These are phyloP conservation scores for Thamnophis elegans DNA, from an alignment of 2,797 vertebrate genomes.

Conservation along the genomic window DNA sequence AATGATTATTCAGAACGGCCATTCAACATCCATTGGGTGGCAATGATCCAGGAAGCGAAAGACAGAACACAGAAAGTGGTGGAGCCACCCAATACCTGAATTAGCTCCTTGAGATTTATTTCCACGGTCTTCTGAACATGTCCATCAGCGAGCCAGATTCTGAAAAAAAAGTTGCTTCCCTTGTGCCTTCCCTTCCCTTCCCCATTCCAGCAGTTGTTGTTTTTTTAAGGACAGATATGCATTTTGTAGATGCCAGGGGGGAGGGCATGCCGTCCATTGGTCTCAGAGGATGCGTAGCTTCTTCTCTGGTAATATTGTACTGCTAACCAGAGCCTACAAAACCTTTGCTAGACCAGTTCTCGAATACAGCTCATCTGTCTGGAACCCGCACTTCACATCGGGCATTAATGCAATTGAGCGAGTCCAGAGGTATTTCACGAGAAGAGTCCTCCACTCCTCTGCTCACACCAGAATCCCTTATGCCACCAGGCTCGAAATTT, in stretches of 20 bases:
- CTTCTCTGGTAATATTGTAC: too few relatives aligned
- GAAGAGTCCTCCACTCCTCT: too few relatives aligned
- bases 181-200: neutral
- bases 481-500: too few relatives aligned
- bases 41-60: neutral
- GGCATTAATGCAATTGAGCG: too few relatives aligned
- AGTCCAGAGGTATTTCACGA: too few relatives aligned
- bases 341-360: too few relatives aligned
- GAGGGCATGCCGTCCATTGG: neutral
- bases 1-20: neutral
- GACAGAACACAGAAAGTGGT: neutral
- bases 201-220: neutral
- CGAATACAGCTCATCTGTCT: too few relatives aligned
- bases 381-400: too few relatives aligned
- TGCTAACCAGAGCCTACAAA: too few relatives aligned
- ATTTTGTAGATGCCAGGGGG: neutral
- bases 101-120: neutral
- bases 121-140: neutral
- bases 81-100: neutral
- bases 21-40: neutral
- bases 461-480: too few relatives aligned
- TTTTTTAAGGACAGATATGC: neutral
- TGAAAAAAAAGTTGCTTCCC: neutral
- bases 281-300: neutral
- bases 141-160: neutral